Conservation (phyloP, 92 coral and sea anemone species). For the Bergia puertoricense region DNA sequence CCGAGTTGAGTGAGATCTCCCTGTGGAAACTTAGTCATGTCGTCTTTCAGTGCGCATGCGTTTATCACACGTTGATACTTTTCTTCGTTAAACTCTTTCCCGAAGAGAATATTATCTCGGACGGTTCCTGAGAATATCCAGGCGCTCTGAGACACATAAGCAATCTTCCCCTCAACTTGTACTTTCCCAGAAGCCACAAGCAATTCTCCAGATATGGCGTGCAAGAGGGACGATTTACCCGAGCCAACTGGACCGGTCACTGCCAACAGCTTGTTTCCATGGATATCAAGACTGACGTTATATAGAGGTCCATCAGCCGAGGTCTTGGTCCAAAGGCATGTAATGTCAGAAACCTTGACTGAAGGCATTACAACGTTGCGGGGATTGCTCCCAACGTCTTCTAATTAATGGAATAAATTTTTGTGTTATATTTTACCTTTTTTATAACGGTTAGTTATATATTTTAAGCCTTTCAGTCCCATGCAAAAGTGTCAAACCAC, state of each 20-base stretch:
- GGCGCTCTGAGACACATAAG: constrained; percentile 29
- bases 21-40: constrained; percentile 24
- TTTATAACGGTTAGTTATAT: too few relatives aligned
- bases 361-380: too few relatives aligned
- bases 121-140: constrained; percentile 27
- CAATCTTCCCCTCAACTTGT: neutral
- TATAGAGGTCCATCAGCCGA: too few relatives aligned
- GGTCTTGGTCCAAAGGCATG: too few relatives aligned
- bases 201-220: constrained; percentile 10
- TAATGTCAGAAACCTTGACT: too few relatives aligned
- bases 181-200: neutral
- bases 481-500: too few relatives aligned
- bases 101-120: constrained; percentile 13
- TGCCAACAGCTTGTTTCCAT: too few relatives aligned
- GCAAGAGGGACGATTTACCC: constrained; percentile 12
- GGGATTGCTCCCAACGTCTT: too few relatives aligned
- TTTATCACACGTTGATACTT: neutral
- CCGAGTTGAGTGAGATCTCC: constrained; percentile 27
- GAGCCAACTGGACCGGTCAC: neutral
- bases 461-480: too few relatives aligned
- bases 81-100: constrained; percentile 12
- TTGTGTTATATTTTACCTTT: too few relatives aligned
- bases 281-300: too few relatives aligned
- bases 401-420: too few relatives aligned
- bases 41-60: constrained; percentile 16